phyloP scores from a whole-genome alignment of 2,797 vertebrate species.

The Crocidura indochinensis region DNA sequence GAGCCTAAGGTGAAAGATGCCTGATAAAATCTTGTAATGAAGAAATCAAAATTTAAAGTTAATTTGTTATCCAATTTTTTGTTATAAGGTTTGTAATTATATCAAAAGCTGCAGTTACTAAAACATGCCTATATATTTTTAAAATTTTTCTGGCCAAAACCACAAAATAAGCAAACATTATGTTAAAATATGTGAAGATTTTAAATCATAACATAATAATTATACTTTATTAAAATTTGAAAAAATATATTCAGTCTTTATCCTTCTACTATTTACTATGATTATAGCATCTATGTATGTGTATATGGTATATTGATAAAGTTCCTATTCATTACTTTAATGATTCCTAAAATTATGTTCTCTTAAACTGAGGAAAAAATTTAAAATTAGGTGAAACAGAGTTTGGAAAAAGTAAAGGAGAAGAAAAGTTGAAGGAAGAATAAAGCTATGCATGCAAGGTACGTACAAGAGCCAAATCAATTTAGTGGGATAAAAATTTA shows the following conservation, averaged over 20 bases:
- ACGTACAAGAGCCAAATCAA: background rate
- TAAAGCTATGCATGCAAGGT: background rate
- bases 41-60: background rate
- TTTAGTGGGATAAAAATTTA: background rate
- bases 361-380: background rate
- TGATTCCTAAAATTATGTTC: background rate
- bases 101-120: background rate
- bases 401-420: background rate
- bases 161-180: background rate
- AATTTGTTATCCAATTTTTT: conserved; percentile 9
- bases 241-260: background rate
- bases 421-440: background rate
- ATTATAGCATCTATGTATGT: background rate
- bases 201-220: conserved; percentile 24
- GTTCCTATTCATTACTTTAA: background rate
- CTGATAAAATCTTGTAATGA: background rate
- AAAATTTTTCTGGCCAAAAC: conserved; percentile 14
- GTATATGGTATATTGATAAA: background rate
- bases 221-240: conserved; percentile 7
- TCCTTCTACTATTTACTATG: background rate
- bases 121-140: background rate
- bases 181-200: conserved; percentile 23
- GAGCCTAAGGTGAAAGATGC: conserved; percentile 19
- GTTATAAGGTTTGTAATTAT: background rate
- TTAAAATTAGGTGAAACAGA: background rate